phyloP scores from a whole-genome alignment of 2,888 invertebrate genomes.

The Metallyticus violacea region DNA sequence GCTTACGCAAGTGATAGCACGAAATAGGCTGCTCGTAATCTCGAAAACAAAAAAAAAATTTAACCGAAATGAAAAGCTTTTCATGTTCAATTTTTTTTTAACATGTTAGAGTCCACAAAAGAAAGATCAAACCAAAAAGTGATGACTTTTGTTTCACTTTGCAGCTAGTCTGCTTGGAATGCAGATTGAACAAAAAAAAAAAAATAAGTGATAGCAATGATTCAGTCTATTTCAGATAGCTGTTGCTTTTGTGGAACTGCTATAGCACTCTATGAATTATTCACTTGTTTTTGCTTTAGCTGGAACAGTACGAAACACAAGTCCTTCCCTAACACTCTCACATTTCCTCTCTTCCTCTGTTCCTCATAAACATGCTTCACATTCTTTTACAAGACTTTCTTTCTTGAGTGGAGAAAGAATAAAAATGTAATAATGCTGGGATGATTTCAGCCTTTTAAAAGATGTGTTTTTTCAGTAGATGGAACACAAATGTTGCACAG shows the following conservation, averaged over 20 bases:
- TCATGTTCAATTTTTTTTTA: not conserved
- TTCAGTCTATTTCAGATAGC: not conserved
- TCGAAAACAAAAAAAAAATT: too few species aligned
- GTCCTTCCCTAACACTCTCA: not conserved
- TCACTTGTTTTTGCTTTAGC: not conserved
- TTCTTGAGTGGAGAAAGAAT: not conserved
- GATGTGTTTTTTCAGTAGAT: not conserved
- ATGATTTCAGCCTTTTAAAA: not conserved
- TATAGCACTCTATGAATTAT: not conserved
- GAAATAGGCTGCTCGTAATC: not conserved
- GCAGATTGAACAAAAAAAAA: not conserved
- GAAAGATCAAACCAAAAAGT: not conserved
- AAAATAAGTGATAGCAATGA: not conserved
- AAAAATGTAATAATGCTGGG: not conserved
- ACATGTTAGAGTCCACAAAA: not conserved
- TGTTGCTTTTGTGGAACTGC: not conserved
- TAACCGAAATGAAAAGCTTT: not conserved
- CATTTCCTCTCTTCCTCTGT: not conserved
- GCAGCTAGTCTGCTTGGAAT: not conserved
- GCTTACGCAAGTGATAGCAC: slow-evolving; percentile 41
- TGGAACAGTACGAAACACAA: not conserved
- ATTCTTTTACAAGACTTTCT: not conserved
- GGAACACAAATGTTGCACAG: not conserved
- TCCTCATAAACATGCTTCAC: not conserved
- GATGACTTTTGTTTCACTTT: not conserved